These are phyloP conservation scores for Eumeta japonica DNA, from an alignment of 1,140 invertebrate genomes.

Conservation along the genomic window DNA sequence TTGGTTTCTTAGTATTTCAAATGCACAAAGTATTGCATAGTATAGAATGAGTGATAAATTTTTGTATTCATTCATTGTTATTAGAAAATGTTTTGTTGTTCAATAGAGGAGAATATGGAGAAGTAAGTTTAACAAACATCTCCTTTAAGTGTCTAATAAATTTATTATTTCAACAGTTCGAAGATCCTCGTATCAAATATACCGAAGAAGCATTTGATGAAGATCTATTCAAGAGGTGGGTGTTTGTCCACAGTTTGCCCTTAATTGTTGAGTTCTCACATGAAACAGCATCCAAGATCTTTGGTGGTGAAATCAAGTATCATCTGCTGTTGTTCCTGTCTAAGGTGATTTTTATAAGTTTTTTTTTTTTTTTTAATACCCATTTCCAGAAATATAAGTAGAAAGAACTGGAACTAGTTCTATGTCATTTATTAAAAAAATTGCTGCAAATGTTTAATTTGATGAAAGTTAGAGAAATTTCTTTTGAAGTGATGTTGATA, in stretches of 20 bases:
- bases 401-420: too few relatives aligned
- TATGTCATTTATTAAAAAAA: too few relatives aligned
- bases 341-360: slow-evolving; percentile 58
- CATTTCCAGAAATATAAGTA: not conserved
- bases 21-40: slow-evolving; percentile 7
- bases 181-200: slow-evolving; percentile 84
- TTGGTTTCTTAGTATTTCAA: too few relatives aligned
- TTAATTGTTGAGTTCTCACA: slow-evolving; percentile 97
- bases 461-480: too few relatives aligned
- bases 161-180: slow-evolving; percentile 63
- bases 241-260: slow-evolving; percentile 83
- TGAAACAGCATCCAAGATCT: slow-evolving; percentile 94
- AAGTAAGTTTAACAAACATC: not conserved
- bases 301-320: slow-evolving; percentile 95
- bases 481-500: too few relatives aligned
- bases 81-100: slow-evolving; percentile 2
- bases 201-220: slow-evolving; percentile 68
- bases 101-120: not conserved
- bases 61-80: slow-evolving; percentile 5
- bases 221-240: slow-evolving; percentile 78
- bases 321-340: slow-evolving; percentile 95
- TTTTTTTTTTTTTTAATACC: not conserved
- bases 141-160: not conserved
- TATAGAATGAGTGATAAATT: slow-evolving; percentile 21
- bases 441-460: too few relatives aligned